Conservation (phyloP, 1,140 invertebrate genomes). For the Drosophila bocqueti region DNA sequence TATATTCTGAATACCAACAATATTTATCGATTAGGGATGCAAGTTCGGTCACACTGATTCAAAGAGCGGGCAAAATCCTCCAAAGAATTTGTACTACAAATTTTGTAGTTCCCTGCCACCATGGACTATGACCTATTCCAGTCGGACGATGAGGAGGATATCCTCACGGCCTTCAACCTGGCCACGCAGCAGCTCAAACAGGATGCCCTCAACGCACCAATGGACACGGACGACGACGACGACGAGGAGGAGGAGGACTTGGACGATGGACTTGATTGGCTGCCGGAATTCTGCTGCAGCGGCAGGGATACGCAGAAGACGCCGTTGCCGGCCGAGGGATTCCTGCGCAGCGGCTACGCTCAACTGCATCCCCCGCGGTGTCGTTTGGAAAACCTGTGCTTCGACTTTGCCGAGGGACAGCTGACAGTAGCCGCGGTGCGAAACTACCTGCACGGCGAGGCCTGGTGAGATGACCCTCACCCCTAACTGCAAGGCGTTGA, state of each 20-base stretch:
- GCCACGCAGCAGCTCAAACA: conserved; percentile 55
- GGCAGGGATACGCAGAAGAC: conserved; percentile 60
- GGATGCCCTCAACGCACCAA: not conserved
- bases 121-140: conserved; percentile 84
- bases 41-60: not conserved
- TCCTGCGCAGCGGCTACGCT: conserved; percentile 61
- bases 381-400: conserved; percentile 40
- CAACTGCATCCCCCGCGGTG: conserved; percentile 40
- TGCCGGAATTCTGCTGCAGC: conserved; percentile 74
- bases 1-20: not conserved
- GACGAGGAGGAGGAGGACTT: conserved; percentile 19
- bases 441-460: conserved; percentile 58
- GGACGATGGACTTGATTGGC: conserved; percentile 26
- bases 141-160: conserved; percentile 79
- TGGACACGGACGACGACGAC: conserved; percentile 5
- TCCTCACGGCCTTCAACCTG: conserved; percentile 61
- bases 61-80: conserved; percentile 21
- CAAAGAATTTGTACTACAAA: not conserved
- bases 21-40: not conserved
- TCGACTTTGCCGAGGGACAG: conserved; percentile 56
- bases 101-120: not conserved
- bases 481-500: not conserved
- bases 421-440: conserved; percentile 35
- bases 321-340: conserved; percentile 49
- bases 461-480: conserved; percentile 52